Base-by-base conservation (phyloP, 2,113 vertebrate genomes). In the Noturus placidus region DNA sequence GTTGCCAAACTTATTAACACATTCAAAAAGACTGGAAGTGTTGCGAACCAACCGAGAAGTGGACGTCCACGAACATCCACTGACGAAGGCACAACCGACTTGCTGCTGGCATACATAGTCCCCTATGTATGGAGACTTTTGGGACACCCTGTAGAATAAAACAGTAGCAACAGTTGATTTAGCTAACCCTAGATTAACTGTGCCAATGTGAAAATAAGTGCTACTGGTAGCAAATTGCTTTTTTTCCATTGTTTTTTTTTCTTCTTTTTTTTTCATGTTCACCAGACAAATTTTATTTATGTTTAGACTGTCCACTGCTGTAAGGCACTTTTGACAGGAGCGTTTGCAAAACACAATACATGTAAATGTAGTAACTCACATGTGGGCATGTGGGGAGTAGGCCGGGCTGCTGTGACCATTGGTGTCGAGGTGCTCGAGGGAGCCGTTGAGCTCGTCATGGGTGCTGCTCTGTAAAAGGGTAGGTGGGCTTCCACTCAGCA, bases 321-420 rank as follows among this genome's bases (percentile, higher is more conserved):
- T 77, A 52, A 52, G 20, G 11, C 8, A 20, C 77, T 79, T 79
- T 33, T 33, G 2, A 59, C 54, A 22, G 10, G 9, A 25, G 30
- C 19, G 1, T 38, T 19, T 59, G 19, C 79, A 81, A 22, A 35
- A 57, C 2, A 4, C 8, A 33, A 25, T 14, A 42, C 33, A 27
- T 33, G 82, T 87, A 33, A 59, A 19, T 4, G 56, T 17, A 79
- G 35, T 30, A 59, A 97, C 98, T 98, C 93, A 99, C 98, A 99
- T 97, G 95, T 99, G 97, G 92, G 95, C 96, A 89, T 97, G 97
- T 84, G 98, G 98, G 56, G 98, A 99, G 94, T 98, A 99, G 88
- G 97, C 96, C 0, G 97, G 97, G 95, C 97, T 99, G 95, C 96
- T 95, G 91, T 99, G 98, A 92, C 97, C 98, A 91, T 99, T 99